These are phyloP conservation scores for Gobius niger DNA, from an alignment of 2,113 vertebrate genomes.

Conservation along the genomic window DNA sequence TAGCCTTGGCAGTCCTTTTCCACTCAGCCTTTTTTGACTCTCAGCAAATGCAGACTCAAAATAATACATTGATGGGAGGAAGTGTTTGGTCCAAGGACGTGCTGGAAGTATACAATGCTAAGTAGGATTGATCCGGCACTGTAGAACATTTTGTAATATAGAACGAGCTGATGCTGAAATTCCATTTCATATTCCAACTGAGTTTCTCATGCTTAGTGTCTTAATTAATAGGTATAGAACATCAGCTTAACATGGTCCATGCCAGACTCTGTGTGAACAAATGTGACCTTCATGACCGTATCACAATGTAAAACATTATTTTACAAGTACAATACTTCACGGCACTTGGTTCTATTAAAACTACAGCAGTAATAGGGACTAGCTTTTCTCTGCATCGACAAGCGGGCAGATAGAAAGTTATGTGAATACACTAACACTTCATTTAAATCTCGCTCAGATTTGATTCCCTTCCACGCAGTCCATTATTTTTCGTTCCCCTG, in stretches of 20 bases:
- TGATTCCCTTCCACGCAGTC: constrained; percentile 55
- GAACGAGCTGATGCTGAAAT: neutral
- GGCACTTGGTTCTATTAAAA: constrained; percentile 50
- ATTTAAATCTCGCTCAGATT: constrained; percentile 61
- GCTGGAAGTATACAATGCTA: too few species aligned
- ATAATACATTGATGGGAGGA: too few species aligned
- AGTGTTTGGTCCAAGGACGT: too few species aligned
- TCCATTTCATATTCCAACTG: neutral
- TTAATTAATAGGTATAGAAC: constrained; percentile 10
- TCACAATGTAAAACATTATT: constrained; percentile 29
- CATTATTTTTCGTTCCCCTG: constrained; percentile 48
- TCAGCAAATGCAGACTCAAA: too few species aligned
- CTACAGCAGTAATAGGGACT: constrained; percentile 24
- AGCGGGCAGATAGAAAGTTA: constrained; percentile 38
- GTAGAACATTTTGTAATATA: neutral
- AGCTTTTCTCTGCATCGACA: constrained; percentile 29
- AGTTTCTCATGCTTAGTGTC: neutral
- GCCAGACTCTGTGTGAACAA: constrained; percentile 5
- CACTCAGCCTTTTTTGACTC: too few species aligned
- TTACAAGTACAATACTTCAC: constrained; percentile 50
- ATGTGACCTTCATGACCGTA: constrained; percentile 40
- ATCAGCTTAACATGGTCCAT: constrained; percentile 20
- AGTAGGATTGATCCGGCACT: neutral
- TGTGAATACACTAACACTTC: constrained; percentile 42
- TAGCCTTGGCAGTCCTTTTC: too few species aligned